Base-by-base conservation (phyloP, 2,888 invertebrate species). In the Horisme vitalbata region DNA sequence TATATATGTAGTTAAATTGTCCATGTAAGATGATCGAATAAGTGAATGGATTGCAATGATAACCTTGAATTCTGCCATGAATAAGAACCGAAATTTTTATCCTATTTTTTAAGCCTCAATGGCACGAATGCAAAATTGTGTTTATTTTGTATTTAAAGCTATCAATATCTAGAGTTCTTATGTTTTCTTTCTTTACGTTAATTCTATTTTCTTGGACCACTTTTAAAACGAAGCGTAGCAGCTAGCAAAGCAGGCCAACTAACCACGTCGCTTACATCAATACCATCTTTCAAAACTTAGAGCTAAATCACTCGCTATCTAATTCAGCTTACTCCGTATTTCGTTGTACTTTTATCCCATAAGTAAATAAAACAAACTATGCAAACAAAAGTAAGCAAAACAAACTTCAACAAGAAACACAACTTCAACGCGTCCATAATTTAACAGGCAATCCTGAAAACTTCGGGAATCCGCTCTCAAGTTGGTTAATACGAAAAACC, bases 61-160 rank as follows among this genome's bases (percentile, higher is more conserved):
- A 67, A 59, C 46, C 52, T 52, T 52, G 28, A 35, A 41, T 39
- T 45, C 43, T 50, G 44, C n/a, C 32, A 33, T 18, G 35, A 55
- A 27, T n/a, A 7, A 10, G 2, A 8, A 11, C 11, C 26, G 6
- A 27, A 11, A 21, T 18, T 48, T 24, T 45, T 50, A 33, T 15
- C 38, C 57, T 9, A 50, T 63, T 65, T 71, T 63, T 71, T 70
- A 61, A 69, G 61, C 58, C 56, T 63, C 70, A 74, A 67, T 72
- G 68, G 51, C 64, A 57, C 39, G 44, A 8, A 1, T 27, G 10
- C 10, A n/a, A n/a, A n/a, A n/a, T n/a, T n/a, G n/a, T n/a, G n/a
- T n/a, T n/a, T n/a, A n/a, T n/a, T n/a, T n/a, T n/a, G n/a, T n/a
- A n/a, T n/a, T n/a, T n/a, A n/a, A n/a, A n/a, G n/a, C n/a, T n/a